These are phyloP conservation scores for Polyommatus iphigenia DNA, from an alignment of 2,888 invertebrate genomes.

Conservation along the genomic window DNA sequence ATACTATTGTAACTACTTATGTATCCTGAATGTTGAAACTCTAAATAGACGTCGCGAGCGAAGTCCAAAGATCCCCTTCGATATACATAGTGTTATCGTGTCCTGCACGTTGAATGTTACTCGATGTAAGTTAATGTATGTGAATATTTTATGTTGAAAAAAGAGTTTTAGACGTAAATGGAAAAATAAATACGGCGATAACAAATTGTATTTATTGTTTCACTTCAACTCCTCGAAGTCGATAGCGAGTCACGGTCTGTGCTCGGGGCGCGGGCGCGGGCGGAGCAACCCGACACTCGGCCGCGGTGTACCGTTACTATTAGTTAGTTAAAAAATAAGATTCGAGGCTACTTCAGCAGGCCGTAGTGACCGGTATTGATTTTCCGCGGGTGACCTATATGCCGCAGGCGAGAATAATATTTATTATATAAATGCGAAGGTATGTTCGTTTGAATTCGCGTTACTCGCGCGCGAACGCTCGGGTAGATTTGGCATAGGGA, in stretches of 20 bases:
- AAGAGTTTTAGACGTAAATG: constrained; percentile 65
- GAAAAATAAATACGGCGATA: constrained; percentile 74
- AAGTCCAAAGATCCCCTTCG: constrained; percentile 48
- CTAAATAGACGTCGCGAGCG: constrained; percentile 59
- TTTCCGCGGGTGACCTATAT: constrained; percentile 6
- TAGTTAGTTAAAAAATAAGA: constrained; percentile 17
- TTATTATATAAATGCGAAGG: constrained; percentile 19
- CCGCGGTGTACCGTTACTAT: not conserved
- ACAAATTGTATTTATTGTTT: constrained; percentile 60
- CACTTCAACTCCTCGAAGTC: constrained; percentile 36
- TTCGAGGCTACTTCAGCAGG: constrained; percentile 15
- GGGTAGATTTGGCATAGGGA: not conserved
- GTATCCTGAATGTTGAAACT: constrained; percentile 70
- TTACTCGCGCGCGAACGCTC: constrained; percentile 3
- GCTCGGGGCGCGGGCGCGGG: not conserved
- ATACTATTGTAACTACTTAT: constrained; percentile 63
- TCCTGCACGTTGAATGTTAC: constrained; percentile 68
- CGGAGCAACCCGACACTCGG: not conserved
- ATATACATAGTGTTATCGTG: constrained; percentile 46
- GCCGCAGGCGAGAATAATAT: constrained; percentile 14
- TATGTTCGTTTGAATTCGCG: constrained; percentile 4
- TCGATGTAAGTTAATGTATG: constrained; percentile 71
- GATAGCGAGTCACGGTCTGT: not conserved
- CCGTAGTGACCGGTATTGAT: constrained; percentile 15
- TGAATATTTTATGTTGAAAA: constrained; percentile 70